Evolutionary conservation across 2,888 invertebrate species (phyloP).

Genomic region (Axea sp.): DNA sequence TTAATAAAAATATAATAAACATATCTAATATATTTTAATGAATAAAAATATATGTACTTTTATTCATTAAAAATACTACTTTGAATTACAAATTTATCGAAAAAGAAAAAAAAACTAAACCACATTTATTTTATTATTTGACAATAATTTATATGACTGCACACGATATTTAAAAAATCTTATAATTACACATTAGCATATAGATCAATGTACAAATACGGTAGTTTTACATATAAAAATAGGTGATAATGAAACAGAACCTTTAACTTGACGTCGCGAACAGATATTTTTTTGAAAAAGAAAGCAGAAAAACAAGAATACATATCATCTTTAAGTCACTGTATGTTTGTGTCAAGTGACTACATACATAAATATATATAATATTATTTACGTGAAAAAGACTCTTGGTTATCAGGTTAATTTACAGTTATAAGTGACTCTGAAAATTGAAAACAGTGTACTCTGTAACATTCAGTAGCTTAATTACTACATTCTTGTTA

Average conservation of each 20-base stretch:
- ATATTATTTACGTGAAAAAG: slow-evolving; percentile 35
- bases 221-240: neutral
- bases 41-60: no score
- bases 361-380: neutral
- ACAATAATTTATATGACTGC: no score
- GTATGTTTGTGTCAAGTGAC: slow-evolving; percentile 11
- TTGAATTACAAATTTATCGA: no score
- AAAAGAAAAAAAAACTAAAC: no score
- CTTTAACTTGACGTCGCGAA: slow-evolving; percentile 3
- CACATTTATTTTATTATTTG: no score
- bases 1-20: no score
- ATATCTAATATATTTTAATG: no score
- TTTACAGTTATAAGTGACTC: slow-evolving; percentile 55
- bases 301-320: slow-evolving; percentile 44
- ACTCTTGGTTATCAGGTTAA: slow-evolving; percentile 49
- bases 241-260: slow-evolving; percentile 12
- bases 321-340: slow-evolving; percentile 62
- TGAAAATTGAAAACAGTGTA: slow-evolving; percentile 53
- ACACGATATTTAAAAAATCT: no score
- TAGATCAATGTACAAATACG: no score
- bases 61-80: no score
- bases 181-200: no score
- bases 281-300: slow-evolving; percentile 39
- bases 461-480: slow-evolving; percentile 32
- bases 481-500: slow-evolving; percentile 50